A percentile compares a stretch with the other conserved stretches of the same genome.
Conservation (phyloP, 2,888 invertebrate species). For the Eupithecia dodoneata region DNA sequence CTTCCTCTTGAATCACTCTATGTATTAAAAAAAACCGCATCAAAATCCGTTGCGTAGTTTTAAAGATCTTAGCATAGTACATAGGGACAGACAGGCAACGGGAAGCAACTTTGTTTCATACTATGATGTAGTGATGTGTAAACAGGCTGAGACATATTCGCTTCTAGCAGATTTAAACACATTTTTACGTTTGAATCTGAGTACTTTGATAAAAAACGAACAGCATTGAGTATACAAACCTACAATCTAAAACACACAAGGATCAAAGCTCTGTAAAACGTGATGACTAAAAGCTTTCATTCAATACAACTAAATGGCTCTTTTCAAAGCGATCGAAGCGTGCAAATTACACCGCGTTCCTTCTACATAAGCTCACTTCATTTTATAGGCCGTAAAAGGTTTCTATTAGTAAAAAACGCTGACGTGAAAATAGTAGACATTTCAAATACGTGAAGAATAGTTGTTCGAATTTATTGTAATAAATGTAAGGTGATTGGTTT, state of each 20-base stretch:
- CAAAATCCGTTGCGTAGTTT: no score
- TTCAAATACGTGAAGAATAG: neutral
- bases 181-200: neutral
- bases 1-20: no score
- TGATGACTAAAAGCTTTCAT: constrained; percentile 34
- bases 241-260: constrained; percentile 1
- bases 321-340: constrained; percentile 31
- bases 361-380: constrained; percentile 40
- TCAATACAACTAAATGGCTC: constrained; percentile 31
- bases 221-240: neutral
- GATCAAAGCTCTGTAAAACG: constrained; percentile 28
- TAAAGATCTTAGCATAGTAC: no score
- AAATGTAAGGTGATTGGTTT: no score
- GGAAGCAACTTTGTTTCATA: no score
- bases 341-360: constrained; percentile 36
- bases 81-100: no score
- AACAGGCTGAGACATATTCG: no score
- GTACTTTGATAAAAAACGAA: neutral
- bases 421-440: neutral
- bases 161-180: neutral
- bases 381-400: constrained; percentile 44
- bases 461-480: neutral
- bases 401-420: constrained; percentile 17
- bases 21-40: no score
- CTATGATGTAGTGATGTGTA: no score